Percentiles rank a stretch among this genome's conserved stretches.
Conservation (phyloP, 2,888 invertebrate species). For the Eupithecia pulchellata region DNA sequence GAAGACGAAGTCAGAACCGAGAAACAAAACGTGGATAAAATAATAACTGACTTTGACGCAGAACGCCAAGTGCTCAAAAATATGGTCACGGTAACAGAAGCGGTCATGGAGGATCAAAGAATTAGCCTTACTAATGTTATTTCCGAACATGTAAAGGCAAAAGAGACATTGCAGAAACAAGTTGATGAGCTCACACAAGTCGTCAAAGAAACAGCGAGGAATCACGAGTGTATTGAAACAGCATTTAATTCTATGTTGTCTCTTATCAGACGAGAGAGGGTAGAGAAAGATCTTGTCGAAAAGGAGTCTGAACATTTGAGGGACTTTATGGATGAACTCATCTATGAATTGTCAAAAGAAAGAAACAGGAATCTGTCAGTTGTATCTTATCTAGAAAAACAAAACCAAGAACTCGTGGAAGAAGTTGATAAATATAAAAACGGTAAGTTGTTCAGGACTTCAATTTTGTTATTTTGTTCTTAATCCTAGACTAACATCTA, state of each 20-base stretch:
- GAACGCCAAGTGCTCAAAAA: conserved; percentile 67
- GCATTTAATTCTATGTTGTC: conserved; percentile 46
- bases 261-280: conserved; percentile 45
- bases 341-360: conserved; percentile 46
- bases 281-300: conserved; percentile 43
- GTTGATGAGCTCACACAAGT: conserved; percentile 45
- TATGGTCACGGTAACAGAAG: conserved; percentile 70
- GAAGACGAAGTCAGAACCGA: conserved; percentile 61
- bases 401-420: conserved; percentile 45
- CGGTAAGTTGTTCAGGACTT: conserved; percentile 47
- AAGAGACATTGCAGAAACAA: conserved; percentile 54
- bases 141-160: conserved; percentile 54
- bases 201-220: conserved; percentile 43
- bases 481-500: background rate
- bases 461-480: background rate
- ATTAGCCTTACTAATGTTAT: conserved; percentile 56
- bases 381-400: conserved; percentile 45
- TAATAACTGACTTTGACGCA: conserved; percentile 66
- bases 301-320: conserved; percentile 41
- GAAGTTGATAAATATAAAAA: conserved; percentile 49
- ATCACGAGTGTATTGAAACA: conserved; percentile 51
- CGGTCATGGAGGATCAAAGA: conserved; percentile 71
- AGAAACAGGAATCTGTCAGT: conserved; percentile 33
- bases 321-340: conserved; percentile 42
- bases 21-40: conserved; percentile 61